Percentiles rank a stretch among this genome's conserved stretches.
phyloP scores from a whole-genome alignment of 2,113 vertebrate genomes.

The Candoia aspera region DNA sequence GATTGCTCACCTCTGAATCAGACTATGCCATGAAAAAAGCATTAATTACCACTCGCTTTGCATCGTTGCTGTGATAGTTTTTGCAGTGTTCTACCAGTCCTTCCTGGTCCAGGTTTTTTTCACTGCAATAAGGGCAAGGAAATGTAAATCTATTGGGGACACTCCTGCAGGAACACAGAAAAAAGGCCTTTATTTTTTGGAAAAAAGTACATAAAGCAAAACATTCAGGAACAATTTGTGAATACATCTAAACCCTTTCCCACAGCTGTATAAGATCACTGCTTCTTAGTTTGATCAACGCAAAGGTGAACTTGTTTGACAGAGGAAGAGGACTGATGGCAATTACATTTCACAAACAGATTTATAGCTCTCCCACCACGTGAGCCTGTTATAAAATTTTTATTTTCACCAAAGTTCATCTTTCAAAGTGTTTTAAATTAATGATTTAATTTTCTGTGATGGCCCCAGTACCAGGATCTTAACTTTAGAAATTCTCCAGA shows the following conservation, averaged over 20 bases:
- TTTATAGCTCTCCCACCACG: background rate
- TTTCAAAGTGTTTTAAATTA: too few relatives aligned
- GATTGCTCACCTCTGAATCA: background rate
- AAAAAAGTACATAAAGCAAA: background rate
- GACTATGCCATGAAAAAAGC: background rate
- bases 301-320: background rate
- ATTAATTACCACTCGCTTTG: constrained; percentile 85
- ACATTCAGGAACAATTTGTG: background rate
- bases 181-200: background rate
- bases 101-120: constrained; percentile 95
- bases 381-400: background rate
- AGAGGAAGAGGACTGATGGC: background rate
- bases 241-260: background rate
- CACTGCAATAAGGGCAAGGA: constrained; percentile 91
- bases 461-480: too few relatives aligned
- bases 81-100: constrained; percentile 95
- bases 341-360: background rate
- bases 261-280: background rate
- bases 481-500: too few relatives aligned
- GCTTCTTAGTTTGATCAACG: background rate
- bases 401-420: background rate
- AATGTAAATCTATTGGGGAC: constrained; percentile 96
- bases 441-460: too few relatives aligned
- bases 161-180: constrained; percentile 68
- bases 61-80: constrained; percentile 83